Base-by-base conservation (phyloP, 2,113 vertebrate species). In the Trogon surrucura region DNA sequence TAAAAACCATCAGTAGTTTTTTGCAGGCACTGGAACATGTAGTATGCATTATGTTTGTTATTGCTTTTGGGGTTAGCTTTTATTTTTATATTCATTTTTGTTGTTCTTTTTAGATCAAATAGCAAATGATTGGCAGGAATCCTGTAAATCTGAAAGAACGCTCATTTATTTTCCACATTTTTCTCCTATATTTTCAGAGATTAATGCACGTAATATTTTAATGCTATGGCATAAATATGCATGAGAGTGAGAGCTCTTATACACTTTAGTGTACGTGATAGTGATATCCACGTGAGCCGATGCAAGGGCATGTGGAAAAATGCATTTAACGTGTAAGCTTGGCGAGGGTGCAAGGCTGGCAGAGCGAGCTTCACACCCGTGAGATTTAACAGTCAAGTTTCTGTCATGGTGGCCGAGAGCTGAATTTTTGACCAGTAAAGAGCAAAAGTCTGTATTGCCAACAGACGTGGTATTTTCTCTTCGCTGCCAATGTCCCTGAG, bases 211-310 rank as follows among this genome's bases (percentile, higher is more conserved):
- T 77, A 80, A 93, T 91, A 89, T 95, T 91, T 84, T 91, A 91
- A 82, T 95, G 87, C 95, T 92, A 30, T 17, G 71, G 88, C 95
- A 98, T 91, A 97, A 96, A 97, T 84, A 90, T 51, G 56, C 88
- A 84, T 66, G 7, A 62, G 29, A 62, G 57, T 8, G 27, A 84
- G 45, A 83, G 64, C n/a, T 38, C 66, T 70, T 66, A 54, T 20
- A 78, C 12, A 36, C 65, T 60, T 23, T 0, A 53, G 70, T 3
- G 7, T 21, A 18, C 9, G 54, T 11, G 47, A 50, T 23, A 10
- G 3, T 7, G 45, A 83, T 5, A 56, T 0, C 78, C 85, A 57
- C 1, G 0, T 29, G 78, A 66, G 54, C 5, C 64, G 57, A 48
- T 2, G 36, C 13, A 29, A 4, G 38, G 53, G 29, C 60, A 36